Evolutionary conservation across 2,113 vertebrate genomes (phyloP).

Genomic region (Dipodomys spectabilis): DNA sequence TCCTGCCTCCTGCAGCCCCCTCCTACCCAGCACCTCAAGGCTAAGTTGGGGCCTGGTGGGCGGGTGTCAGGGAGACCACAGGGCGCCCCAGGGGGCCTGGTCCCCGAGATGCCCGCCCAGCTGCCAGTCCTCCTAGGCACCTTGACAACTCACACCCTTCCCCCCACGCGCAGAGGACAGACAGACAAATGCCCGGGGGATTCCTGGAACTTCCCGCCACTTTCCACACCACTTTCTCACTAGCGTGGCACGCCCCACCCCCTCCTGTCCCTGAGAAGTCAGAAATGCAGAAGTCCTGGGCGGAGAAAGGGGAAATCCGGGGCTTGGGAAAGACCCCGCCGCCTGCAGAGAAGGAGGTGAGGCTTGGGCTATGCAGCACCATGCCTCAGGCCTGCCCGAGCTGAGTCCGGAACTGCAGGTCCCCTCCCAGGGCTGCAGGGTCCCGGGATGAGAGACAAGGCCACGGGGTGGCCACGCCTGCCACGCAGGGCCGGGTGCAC

Average conservation of each 20-base stretch:
- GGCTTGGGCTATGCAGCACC: neutral
- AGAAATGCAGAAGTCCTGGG: slow-evolving; percentile 49
- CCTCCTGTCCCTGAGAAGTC: neutral
- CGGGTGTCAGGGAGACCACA: neutral
- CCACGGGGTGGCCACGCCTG: no score
- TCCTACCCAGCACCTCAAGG: neutral
- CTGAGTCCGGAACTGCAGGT: neutral
- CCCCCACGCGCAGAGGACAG: no score
- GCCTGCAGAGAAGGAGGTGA: neutral
- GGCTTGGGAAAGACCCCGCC: neutral
- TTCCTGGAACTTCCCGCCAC: neutral
- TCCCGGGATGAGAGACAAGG: no score
- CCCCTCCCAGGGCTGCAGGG: no score
- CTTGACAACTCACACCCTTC: no score
- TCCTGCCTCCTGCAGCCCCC: neutral
- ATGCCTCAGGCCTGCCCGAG: neutral
- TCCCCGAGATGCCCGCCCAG: no score
- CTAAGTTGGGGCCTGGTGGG: neutral
- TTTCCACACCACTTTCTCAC: neutral
- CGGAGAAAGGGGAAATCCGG: slow-evolving; percentile 18
- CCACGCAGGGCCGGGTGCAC: no score
- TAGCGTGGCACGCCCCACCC: neutral
- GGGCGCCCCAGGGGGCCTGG: no score
- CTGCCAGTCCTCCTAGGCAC: no score
- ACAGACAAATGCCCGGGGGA: neutral